A percentile compares a stretch with the other conserved stretches of the same genome.
phyloP scores from a whole-genome alignment of 1,140 invertebrate genomes.

The Lepidotrigona ventralis region DNA sequence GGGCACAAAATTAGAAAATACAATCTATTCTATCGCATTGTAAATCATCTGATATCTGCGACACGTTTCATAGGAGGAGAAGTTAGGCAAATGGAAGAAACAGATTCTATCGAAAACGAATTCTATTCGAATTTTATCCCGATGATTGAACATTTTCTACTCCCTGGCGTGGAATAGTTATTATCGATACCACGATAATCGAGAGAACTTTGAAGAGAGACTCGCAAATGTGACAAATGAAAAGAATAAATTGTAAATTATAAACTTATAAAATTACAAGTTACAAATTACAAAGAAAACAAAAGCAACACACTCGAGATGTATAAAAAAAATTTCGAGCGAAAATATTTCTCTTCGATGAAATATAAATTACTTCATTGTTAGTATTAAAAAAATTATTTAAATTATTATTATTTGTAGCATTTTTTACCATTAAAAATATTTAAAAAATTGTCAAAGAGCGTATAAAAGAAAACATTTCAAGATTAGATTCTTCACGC shows the following conservation, averaged over 20 bases:
- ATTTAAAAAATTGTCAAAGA: not conserved
- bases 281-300: not conserved
- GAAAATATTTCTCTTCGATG: not conserved
- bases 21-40: not conserved
- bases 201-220: constrained; percentile 3
- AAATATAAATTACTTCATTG: not conserved
- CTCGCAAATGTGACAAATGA: not conserved
- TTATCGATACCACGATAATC: not conserved
- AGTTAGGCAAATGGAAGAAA: not conserved
- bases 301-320: not conserved
- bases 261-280: not conserved
- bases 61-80: not conserved
- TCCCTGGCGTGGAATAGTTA: not conserved
- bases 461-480: not conserved
- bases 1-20: not conserved
- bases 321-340: not conserved
- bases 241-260: not conserved
- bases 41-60: not conserved
- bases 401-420: too few relatives aligned
- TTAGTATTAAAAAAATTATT: not conserved
- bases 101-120: not conserved
- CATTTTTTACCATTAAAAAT: too few relatives aligned
- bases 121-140: not conserved
- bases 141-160: constrained; percentile 16
- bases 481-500: too few relatives aligned